phyloP scores from a whole-genome alignment of 2,113 vertebrate genomes.

The Triplophysa siluroides region DNA sequence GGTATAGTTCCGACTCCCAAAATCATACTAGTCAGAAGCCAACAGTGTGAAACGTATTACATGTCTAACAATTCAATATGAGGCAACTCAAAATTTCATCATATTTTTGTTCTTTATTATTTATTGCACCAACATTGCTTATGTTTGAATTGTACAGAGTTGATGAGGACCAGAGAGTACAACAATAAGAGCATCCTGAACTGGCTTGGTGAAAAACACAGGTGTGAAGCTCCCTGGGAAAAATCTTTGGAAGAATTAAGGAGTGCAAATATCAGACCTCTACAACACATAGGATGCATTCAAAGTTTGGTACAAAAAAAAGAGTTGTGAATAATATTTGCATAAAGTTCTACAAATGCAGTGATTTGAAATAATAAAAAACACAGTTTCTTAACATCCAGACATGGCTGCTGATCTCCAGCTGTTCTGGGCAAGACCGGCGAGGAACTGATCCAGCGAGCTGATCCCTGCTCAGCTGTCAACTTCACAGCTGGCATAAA shows the following conservation, averaged over 20 bases:
- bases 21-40: slow-evolving; percentile 55
- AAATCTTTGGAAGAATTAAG: too few species aligned
- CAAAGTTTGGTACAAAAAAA: background rate
- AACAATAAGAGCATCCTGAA: background rate
- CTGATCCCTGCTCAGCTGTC: slow-evolving; percentile 51
- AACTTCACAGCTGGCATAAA: slow-evolving; percentile 51
- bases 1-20: slow-evolving; percentile 60
- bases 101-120: background rate
- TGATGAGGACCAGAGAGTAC: background rate
- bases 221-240: background rate
- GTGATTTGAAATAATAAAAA: background rate
- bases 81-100: background rate
- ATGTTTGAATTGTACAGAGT: background rate
- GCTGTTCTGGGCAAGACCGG: background rate
- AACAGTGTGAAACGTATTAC: background rate
- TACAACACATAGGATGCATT: background rate
- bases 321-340: background rate
- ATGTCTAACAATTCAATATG: background rate
- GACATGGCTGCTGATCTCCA: slow-evolving; percentile 10
- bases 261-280: too few species aligned
- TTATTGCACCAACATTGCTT: background rate
- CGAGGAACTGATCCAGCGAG: slow-evolving; percentile 37
- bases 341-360: background rate
- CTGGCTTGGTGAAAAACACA: background rate
- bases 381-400: background rate